Evolutionary conservation across 1,140 invertebrate species (phyloP), one percentile per base, ranked within the genome.

Genomic region (Magallana ariakensis): DNA sequence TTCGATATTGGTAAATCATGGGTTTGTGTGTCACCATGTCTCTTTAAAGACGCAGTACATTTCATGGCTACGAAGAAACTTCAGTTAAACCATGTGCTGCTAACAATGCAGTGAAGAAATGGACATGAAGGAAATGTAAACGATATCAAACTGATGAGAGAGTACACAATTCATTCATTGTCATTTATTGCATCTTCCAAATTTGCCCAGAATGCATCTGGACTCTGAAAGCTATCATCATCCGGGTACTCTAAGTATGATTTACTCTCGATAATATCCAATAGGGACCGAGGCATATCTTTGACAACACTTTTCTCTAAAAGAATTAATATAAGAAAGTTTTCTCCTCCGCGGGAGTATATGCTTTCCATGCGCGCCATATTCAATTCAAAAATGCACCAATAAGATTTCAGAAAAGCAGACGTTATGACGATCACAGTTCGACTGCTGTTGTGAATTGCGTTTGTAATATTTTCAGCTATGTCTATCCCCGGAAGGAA

Each of bases 401-500:
- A 96, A 53, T 96, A 95, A 46, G 96, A 96, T 85, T 95, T 95
- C 0, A 95, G 95, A 91, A 96, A 96, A 80, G 94, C 94, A 90
- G 96, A 95, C 85, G 96, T 96, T 55, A 96, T 94, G 16, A 96
- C 92, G 53, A 96, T 92, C 62, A 96, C 92, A 13, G 96, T 95
- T 92, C 95, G 96, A 83, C 95, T 95, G 91, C 96, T 96, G 80
- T 95, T 94, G n/a, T 95, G 94, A 53, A 96, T 95, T 89, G 95
- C 95, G 83, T 94, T 95, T 54, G 96, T 91, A 62, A 97, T 96
- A 85, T 95, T 95, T 89, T 96, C 96, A 0, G 95, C 96, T 83
- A 96, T 96, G 91, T 96, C 96, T 83, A 97, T 96, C 0, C 98
- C 96, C 33, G 97, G 96, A 0, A 97, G 97, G 91, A 98, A 97